Conservation (phyloP, 2,797 vertebrate genomes). For the Neoniphon sammara region DNA sequence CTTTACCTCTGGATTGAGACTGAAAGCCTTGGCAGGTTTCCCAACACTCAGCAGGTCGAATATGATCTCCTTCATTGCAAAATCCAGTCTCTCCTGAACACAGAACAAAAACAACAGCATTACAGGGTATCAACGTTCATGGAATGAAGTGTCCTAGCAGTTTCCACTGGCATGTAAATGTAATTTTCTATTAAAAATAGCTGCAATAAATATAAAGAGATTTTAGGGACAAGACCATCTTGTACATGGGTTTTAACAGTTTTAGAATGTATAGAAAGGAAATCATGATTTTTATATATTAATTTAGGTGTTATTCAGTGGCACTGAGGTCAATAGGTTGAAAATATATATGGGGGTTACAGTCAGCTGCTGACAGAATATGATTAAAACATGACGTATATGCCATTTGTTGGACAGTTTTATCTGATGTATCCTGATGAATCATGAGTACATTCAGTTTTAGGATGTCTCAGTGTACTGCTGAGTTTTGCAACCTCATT, state of each 20-base stretch:
- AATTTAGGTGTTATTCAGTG: too few species aligned
- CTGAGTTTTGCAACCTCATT: conserved; percentile 1
- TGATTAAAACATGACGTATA: background rate
- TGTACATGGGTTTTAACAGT: too few species aligned
- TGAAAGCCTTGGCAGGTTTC: conserved; percentile 87
- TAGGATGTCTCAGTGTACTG: background rate
- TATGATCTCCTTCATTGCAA: conserved; percentile 90
- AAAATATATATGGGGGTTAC: background rate
- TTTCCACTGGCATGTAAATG: background rate
- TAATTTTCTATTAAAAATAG: background rate
- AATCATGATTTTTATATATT: too few species aligned
- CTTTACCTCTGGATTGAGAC: conserved; percentile 87
- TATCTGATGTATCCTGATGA: background rate
- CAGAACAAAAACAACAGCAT: conserved; percentile 37
- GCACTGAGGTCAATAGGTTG: background rate
- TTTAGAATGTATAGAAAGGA: too few species aligned
- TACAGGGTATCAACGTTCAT: conserved; percentile 39
- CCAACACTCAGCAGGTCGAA: conserved; percentile 87
- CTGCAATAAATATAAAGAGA: background rate
- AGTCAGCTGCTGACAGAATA: background rate
- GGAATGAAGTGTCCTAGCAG: background rate
- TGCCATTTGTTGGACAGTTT: background rate
- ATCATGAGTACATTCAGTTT: background rate
- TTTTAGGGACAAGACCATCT: too few species aligned
- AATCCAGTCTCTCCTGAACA: conserved; percentile 87